Base-by-base conservation (phyloP, 2,888 invertebrate genomes). In the Caenorhabditis imperialis region DNA sequence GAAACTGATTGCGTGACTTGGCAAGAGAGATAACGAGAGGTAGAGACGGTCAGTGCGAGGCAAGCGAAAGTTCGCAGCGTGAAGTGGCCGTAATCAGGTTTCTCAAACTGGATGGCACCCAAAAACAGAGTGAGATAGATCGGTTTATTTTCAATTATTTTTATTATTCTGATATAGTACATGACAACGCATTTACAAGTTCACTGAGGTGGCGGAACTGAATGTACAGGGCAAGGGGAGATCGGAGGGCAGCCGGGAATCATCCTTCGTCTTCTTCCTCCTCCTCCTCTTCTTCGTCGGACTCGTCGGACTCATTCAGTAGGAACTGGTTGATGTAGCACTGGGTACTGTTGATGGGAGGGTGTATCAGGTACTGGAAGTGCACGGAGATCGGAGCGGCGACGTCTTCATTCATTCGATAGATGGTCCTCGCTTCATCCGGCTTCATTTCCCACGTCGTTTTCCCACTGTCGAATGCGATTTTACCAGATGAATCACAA, bases 361-460 rank as follows among this genome's bases (percentile, higher is more conserved):
- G 18, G 12, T 67, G 67, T 16, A 67, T 51, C 22, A 78, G 47
- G 42, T 75, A 78, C 45, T 76, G 76, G 40, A 79, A 63, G 44
- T 79, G 77, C 4, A 79, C 70, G 2, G 78, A 74, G 45, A 78
- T 50, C 2, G 78, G 76, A 18, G 73, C 50, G n/a, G 27, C 16
- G 27, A 70, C 14, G 7, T 54, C 58, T 10, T 69, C 63, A 3
- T 58, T 48, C 16, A 80, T 35, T n/a, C 70, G 67, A n/a, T 38
- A 71, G 14, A 80, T 37, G 4, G 57, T 61, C 44, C 54, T 65
- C 5, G 57, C 51, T 25, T 67, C 67, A 8, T 67, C 67, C 1
- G 50, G 57, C 22, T 42, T 23, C 67, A 67, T 57, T 16, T 50
- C 57, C 57, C 50, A 67, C 5, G 57, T 45, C 12, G 57, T 20